These are phyloP conservation scores for Frieseomelitta varia DNA, from an alignment of 1,140 invertebrate species.

Conservation along the genomic window DNA sequence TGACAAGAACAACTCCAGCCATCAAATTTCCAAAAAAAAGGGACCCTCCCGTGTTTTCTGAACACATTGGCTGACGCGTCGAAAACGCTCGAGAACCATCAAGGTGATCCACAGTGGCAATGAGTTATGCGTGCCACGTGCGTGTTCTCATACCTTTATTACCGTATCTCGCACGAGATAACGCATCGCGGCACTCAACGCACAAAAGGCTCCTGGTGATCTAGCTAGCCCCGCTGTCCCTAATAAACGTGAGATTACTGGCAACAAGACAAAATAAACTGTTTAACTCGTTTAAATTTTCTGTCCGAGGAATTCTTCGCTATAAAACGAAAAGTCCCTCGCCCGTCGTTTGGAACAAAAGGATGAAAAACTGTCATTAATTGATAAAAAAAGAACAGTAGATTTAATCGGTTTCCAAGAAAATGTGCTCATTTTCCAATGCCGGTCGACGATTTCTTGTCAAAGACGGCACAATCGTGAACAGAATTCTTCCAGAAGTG, in stretches of 20 bases:
- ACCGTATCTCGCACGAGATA: conserved; percentile 69
- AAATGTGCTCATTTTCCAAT: not conserved
- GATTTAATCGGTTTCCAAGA: not conserved
- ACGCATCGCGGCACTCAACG: conserved; percentile 45
- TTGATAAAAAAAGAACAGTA: not conserved
- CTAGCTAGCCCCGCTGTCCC: not conserved
- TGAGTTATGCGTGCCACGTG: conserved; percentile 79
- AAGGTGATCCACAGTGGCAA: conserved; percentile 54
- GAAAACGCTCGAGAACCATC: conserved; percentile 54
- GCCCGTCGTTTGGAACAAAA: not conserved
- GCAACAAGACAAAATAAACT: not conserved
- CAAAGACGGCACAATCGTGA: not conserved
- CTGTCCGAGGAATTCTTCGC: not conserved
- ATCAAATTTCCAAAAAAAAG: not conserved
- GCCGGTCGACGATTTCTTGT: too few species aligned
- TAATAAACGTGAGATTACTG: conserved; percentile 32
- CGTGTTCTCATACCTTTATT: conserved; percentile 80
- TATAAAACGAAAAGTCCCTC: not conserved
- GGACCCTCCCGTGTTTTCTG: conserved; percentile 6
- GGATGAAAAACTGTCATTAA: not conserved
- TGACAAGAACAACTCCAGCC: not conserved
- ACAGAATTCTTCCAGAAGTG: not conserved
- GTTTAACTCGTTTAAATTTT: not conserved
- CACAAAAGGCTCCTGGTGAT: conserved; percentile 36
- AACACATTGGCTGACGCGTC: conserved; percentile 47